Conservation (phyloP, 23 tunicate species). For the Ciona savignyi region DNA sequence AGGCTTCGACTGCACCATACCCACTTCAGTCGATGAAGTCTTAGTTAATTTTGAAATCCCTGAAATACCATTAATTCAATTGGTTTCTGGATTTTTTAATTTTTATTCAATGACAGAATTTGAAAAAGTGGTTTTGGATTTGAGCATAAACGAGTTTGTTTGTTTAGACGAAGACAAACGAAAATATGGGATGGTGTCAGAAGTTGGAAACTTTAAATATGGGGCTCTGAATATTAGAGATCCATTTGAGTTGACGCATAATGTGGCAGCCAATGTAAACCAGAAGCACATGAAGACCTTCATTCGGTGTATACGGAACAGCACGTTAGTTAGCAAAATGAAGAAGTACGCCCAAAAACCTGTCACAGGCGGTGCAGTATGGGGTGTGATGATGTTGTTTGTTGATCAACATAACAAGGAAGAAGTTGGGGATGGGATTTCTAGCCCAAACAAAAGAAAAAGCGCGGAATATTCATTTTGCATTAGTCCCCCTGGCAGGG, state of each 20-base stretch:
- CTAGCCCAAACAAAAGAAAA: background rate
- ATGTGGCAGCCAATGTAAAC: slow-evolving; percentile 81
- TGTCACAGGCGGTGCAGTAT: background rate
- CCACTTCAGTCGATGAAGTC: background rate
- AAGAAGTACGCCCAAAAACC: slow-evolving; percentile 21
- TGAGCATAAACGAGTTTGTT: slow-evolving; percentile 18
- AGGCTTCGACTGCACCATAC: slow-evolving; percentile 56
- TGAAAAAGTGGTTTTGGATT: slow-evolving; percentile 22
- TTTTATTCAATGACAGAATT: slow-evolving; percentile 63
- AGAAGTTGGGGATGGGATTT: background rate
- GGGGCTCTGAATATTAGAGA: slow-evolving; percentile 65
- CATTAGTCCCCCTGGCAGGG: background rate
- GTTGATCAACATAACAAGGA: slow-evolving; percentile 63
- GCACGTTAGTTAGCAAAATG: slow-evolving; percentile 48
- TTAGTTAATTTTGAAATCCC: background rate
- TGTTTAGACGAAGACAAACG: background rate
- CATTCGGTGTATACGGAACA: slow-evolving; percentile 43
- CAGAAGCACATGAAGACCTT: slow-evolving; percentile 51
- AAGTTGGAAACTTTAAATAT: slow-evolving; percentile 7
- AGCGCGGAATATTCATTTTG: background rate
- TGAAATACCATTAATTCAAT: slow-evolving; percentile 2
- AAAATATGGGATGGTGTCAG: background rate
- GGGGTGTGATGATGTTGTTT: slow-evolving; percentile 71
- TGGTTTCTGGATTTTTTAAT: slow-evolving; percentile 47
- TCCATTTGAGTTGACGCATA: slow-evolving; percentile 76